A percentile compares a stretch with the other conserved stretches of the same genome.
Conservation (phyloP, 2,797 vertebrate genomes). For the Tenualosa thibaudeaui region DNA sequence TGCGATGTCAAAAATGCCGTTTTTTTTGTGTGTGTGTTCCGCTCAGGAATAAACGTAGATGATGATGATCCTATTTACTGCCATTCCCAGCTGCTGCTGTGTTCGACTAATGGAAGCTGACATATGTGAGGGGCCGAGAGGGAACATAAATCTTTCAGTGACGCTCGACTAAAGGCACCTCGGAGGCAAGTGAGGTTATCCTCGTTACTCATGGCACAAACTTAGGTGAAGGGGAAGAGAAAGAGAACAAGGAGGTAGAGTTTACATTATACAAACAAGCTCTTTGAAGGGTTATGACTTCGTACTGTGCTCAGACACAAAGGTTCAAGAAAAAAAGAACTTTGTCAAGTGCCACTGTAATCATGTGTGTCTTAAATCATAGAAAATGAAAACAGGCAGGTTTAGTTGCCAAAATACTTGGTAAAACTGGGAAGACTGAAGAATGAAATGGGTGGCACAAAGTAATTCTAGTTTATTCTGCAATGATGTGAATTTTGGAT, state of each 20-base stretch:
- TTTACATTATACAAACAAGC: background rate
- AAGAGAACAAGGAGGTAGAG: background rate
- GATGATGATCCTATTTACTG: conserved; percentile 69
- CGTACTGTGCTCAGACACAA: too few species aligned
- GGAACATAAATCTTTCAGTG: conserved; percentile 64
- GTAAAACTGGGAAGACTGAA: too few species aligned
- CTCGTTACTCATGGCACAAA: background rate
- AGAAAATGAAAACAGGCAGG: too few species aligned
- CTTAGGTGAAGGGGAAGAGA: background rate
- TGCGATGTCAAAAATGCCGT: conserved; percentile 35
- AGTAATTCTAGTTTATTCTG: too few species aligned
- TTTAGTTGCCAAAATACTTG: too few species aligned
- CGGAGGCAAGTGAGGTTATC: background rate
- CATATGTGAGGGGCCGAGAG: conserved; percentile 72
- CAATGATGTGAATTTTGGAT: too few species aligned
- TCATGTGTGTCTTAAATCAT: too few species aligned
- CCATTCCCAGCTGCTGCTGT: conserved; percentile 70
- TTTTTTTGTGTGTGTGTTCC: conserved; percentile 32
- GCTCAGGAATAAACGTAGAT: conserved; percentile 48
- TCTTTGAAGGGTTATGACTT: background rate
- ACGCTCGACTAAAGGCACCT: conserved; percentile 36
- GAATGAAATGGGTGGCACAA: too few species aligned
- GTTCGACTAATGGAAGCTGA: conserved; percentile 66
- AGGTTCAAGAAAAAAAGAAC: too few species aligned
- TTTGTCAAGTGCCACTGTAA: too few species aligned